phyloP scores from a whole-genome alignment of 2,888 invertebrate species.

The Mechanitis messenoides region DNA sequence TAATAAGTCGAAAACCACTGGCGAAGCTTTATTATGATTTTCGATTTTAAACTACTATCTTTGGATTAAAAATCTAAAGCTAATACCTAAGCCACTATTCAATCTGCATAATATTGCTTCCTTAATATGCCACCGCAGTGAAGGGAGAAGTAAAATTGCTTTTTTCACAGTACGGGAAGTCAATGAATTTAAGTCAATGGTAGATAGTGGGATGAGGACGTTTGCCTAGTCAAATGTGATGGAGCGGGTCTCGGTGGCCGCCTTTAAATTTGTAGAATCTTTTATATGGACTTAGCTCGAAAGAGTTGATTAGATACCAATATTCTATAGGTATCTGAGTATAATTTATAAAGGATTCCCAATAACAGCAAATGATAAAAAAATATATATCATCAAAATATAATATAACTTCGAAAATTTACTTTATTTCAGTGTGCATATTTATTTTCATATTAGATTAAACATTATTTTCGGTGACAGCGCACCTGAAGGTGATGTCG shows the following conservation, averaged over 20 bases:
- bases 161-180: conserved; percentile 64
- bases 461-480: conserved; percentile 54
- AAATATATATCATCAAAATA: no score
- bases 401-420: no score
- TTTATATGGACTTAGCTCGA: conserved; percentile 20
- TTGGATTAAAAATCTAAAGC: conserved; percentile 25
- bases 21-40: neutral
- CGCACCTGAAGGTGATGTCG: conserved; percentile 59
- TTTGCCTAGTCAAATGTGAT: conserved; percentile 75
- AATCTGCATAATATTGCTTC: conserved; percentile 74
- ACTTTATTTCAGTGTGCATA: conserved; percentile 47
- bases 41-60: neutral
- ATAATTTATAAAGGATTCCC: conserved; percentile 19
- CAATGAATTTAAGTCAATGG: conserved; percentile 60
- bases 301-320: neutral
- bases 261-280: conserved; percentile 50
- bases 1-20: no score
- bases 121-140: conserved; percentile 61
- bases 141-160: conserved; percentile 65
- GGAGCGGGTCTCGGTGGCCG: conserved; percentile 52
- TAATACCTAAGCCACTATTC: conserved; percentile 31
- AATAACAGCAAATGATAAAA: no score
- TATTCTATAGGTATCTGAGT: neutral
- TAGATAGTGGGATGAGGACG: conserved; percentile 67
- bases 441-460: conserved; percentile 54